These are phyloP conservation scores for roundworm (Caenorhabditis elegans) DNA, from an alignment of 1,140 invertebrate genomes.

Conservation along the genomic window DNA sequence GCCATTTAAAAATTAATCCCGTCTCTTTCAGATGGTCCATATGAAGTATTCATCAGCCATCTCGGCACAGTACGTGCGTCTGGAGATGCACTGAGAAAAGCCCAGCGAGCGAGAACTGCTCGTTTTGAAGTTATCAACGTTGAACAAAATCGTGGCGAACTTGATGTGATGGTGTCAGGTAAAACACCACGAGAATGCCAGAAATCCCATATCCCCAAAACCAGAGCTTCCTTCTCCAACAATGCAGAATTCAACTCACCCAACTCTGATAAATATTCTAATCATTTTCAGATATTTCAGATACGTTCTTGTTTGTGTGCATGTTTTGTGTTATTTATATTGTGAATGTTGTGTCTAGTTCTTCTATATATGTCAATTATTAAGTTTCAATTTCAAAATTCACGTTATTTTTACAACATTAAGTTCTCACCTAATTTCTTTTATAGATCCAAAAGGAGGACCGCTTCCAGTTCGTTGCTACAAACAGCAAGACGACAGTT, in stretches of 20 bases:
- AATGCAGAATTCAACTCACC: background rate
- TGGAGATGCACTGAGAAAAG: constrained; percentile 71
- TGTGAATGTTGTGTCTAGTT: background rate
- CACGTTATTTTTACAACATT: background rate
- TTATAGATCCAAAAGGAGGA: constrained; percentile 78
- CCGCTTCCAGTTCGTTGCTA: constrained; percentile 90
- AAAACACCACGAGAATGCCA: constrained; percentile 17
- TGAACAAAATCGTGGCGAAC: constrained; percentile 67
- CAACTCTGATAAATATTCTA: background rate
- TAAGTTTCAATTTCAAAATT: background rate
- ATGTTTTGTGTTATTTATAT: background rate
- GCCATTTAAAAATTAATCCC: background rate
- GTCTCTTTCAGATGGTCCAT: constrained; percentile 62
- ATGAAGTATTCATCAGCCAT: constrained; percentile 59
- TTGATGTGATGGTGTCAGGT: constrained; percentile 70
- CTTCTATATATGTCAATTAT: background rate
- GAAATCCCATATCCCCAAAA: background rate
- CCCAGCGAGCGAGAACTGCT: constrained; percentile 71
- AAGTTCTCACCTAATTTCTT: background rate
- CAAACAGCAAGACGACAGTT: constrained; percentile 87
- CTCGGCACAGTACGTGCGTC: constrained; percentile 59
- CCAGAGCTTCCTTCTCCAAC: background rate
- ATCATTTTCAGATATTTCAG: constrained; percentile 4
- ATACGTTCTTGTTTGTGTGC: background rate
- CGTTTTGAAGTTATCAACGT: constrained; percentile 72